phyloP scores from a whole-genome alignment of 2,113 vertebrate genomes.

The Gallinago paraguaiae region DNA sequence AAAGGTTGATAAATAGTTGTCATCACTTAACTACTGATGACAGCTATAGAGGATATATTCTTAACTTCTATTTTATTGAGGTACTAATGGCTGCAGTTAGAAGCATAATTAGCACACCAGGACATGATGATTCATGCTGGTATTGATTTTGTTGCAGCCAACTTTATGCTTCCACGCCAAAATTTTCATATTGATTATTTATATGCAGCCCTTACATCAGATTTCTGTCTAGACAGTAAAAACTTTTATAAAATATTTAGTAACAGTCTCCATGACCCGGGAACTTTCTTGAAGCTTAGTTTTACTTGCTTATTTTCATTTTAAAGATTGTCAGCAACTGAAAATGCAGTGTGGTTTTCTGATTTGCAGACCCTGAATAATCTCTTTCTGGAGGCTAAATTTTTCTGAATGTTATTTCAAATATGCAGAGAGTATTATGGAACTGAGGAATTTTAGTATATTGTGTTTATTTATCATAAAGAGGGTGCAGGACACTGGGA shows the following conservation, averaged over 20 bases:
- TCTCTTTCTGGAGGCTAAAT: not conserved
- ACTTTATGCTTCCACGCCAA: constrained; percentile 18
- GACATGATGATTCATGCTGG: constrained; percentile 34
- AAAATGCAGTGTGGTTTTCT: constrained; percentile 4
- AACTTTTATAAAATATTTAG: constrained; percentile 50
- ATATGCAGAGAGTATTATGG: not conserved
- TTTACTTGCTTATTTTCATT: constrained; percentile 13
- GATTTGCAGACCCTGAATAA: not conserved
- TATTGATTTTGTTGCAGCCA: constrained; percentile 43
- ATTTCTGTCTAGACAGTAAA: constrained; percentile 40
- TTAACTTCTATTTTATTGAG: constrained; percentile 42
- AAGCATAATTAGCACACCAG: constrained; percentile 25
- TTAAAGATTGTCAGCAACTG: not conserved
- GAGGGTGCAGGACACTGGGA: not conserved
- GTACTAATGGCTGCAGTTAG: constrained; percentile 24
- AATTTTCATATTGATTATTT: constrained; percentile 49
- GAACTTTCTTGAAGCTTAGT: not conserved
- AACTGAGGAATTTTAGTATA: not conserved
- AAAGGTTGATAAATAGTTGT: constrained; percentile 36
- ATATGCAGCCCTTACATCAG: constrained; percentile 10
- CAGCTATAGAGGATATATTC: constrained; percentile 18
- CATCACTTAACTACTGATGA: constrained; percentile 8
- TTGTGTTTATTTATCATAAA: not conserved
- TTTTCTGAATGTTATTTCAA: constrained; percentile 2
- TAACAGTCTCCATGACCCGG: not conserved